Conservation (phyloP, 1,140 invertebrate genomes). For the Diorhabda elongata region DNA sequence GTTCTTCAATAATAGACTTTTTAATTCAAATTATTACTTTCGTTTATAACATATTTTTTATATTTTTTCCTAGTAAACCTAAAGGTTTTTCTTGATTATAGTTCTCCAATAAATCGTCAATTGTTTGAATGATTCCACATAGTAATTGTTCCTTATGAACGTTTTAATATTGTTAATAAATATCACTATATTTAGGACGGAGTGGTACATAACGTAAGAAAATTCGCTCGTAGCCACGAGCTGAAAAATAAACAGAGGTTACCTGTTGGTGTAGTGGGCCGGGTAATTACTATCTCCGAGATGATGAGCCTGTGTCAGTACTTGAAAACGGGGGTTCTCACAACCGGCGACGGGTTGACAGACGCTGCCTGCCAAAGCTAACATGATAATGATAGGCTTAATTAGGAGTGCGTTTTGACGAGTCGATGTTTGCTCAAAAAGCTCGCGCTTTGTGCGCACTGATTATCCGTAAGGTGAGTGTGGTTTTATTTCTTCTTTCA, state of each 20-base stretch:
- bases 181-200: too few species aligned
- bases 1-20: too few species aligned
- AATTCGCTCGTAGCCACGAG: constrained; percentile 7
- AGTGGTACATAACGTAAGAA: not conserved
- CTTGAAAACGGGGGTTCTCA: constrained; percentile 8
- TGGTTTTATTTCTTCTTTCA: not conserved
- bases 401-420: constrained; percentile 23
- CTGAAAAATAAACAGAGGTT: constrained; percentile 23
- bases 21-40: too few species aligned
- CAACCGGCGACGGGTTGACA: constrained; percentile 24
- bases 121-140: too few species aligned
- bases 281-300: constrained; percentile 12
- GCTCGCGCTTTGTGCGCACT: constrained; percentile 7
- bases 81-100: too few species aligned
- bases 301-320: constrained; percentile 13
- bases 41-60: too few species aligned
- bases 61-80: too few species aligned
- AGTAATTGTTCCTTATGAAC: too few species aligned
- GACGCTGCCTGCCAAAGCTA: constrained; percentile 20
- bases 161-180: too few species aligned
- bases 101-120: too few species aligned
- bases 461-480: not conserved
- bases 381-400: constrained; percentile 29
- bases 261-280: constrained; percentile 5
- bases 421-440: constrained; percentile 21